phyloP scores from a whole-genome alignment of 2,113 vertebrate species.

The Taurulus bubalis region DNA sequence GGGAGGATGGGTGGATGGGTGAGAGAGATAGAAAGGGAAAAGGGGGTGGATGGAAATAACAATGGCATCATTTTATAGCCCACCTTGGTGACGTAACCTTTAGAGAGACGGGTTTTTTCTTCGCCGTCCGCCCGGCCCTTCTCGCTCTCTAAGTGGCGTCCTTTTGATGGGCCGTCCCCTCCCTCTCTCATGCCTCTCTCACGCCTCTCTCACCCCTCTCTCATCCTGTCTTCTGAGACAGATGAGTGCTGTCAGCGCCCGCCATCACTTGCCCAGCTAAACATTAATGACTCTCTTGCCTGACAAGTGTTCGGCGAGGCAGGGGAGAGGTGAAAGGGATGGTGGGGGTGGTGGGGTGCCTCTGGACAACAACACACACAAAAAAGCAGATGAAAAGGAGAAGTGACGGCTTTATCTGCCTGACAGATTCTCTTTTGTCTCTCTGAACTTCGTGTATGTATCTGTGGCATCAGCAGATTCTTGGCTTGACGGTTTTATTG shows the following conservation, averaged over 20 bases:
- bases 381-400: constrained; percentile 75
- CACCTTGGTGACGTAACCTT: constrained; percentile 75
- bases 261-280: constrained; percentile 78
- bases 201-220: constrained; percentile 17
- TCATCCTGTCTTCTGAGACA: constrained; percentile 77
- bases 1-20: constrained; percentile 65
- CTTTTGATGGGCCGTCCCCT: constrained; percentile 78
- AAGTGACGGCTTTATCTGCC: constrained; percentile 76
- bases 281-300: constrained; percentile 81
- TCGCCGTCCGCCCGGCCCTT: constrained; percentile 40
- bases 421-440: constrained; percentile 81
- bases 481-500: constrained; percentile 80
- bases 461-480: constrained; percentile 88
- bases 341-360: too few species aligned
- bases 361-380: constrained; percentile 75
- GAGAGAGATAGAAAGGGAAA: constrained; percentile 54
- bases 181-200: constrained; percentile 21
- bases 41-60: constrained; percentile 70
- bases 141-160: constrained; percentile 55
- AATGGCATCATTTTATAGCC: constrained; percentile 74
- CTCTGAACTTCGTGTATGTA: constrained; percentile 74
- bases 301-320: constrained; percentile 71
- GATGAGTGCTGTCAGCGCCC: constrained; percentile 79
- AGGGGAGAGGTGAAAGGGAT: constrained; percentile 68
- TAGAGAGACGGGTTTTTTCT: constrained; percentile 53